Base-by-base conservation (phyloP, 35 echinoderm and acorn worm genomes). In the Apostichopus parvimensis region DNA sequence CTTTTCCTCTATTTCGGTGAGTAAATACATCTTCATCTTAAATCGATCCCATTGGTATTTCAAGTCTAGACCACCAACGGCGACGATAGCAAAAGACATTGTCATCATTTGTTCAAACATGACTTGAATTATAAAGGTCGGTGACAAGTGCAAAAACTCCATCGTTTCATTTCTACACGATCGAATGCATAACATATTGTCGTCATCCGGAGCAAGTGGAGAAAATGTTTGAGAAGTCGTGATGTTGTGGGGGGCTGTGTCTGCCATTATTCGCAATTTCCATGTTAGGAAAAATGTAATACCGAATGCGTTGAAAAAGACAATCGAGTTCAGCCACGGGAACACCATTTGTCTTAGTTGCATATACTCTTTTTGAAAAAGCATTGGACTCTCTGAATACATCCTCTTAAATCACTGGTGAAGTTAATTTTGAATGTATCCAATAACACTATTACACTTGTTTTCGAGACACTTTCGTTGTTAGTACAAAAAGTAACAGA, bases 1-100 rank as follows among this genome's bases (percentile, higher is more conserved):
- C 17, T 55, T 6, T 15, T 56, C 18, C 17, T 83, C 55, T 1
- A 14, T 11, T 12, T 54, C 8, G 6, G 7, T 22, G 6, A 10
- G 12, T 55, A 83, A 56, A 83, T 83, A 20, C 34, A 83, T 8
- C 17, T 83, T 83, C 80, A 83, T 83, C 9, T 83, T 83, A 14
- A 83, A 83, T 20, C 28, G 18, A 34, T 57, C 80, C 80, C 80
- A 83, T 28, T 83, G 53, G 56, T 83, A 56, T 83, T 56, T 54
- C 56, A 83, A 56, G 80, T 83, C 80, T 8, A 56, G 55, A 83
- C 80, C 80, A 83, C 80, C 80, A 9, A 83, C 80, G 17, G 80
- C 28, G 10, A 83, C 11, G 5, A 83, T 4, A 6, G 80, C 80
- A 6, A 83, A 83, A 1, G 15, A 6, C 17, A 57, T 18, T 0